phyloP scores from a whole-genome alignment of 2,888 invertebrate species.

The Nomada lathburiana region DNA sequence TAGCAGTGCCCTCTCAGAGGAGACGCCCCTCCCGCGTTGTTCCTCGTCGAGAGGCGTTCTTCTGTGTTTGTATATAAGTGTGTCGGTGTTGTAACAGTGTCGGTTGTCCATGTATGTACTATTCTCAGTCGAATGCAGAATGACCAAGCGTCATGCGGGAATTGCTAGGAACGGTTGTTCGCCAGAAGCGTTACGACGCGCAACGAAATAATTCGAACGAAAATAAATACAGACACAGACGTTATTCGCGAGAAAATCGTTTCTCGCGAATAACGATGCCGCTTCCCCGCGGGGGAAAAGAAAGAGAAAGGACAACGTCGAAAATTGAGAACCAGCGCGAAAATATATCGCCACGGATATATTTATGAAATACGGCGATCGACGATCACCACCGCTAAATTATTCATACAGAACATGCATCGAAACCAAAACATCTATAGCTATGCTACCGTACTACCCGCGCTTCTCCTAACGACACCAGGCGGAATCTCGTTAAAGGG shows the following conservation, averaged over 20 bases:
- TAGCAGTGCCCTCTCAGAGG: conserved; percentile 38
- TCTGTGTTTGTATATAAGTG: conserved; percentile 44
- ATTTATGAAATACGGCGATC: neutral
- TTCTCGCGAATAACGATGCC: neutral
- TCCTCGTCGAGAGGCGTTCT: conserved; percentile 66
- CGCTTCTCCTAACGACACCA: conserved; percentile 53
- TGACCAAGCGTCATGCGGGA: conserved; percentile 77
- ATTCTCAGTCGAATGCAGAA: conserved; percentile 58
- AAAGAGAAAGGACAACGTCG: conserved; percentile 42
- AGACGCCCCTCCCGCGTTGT: neutral
- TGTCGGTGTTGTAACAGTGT: conserved; percentile 65
- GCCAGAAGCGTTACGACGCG: conserved; percentile 48
- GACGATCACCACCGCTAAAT: conserved; percentile 32
- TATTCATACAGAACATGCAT: conserved; percentile 44
- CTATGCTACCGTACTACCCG: conserved; percentile 35
- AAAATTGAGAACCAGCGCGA: conserved; percentile 61
- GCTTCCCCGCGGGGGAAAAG: conserved; percentile 3
- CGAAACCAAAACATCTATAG: conserved; percentile 39
- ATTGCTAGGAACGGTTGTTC: conserved; percentile 45
- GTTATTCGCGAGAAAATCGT: neutral
- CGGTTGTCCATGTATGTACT: conserved; percentile 60
- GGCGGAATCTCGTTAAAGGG: conserved; percentile 19
- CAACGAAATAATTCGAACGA: neutral
- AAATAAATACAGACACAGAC: neutral
- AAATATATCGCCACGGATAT: neutral